Evolutionary conservation across 1,140 invertebrate species (phyloP).

Genomic region (Drosophila santomea): DNA sequence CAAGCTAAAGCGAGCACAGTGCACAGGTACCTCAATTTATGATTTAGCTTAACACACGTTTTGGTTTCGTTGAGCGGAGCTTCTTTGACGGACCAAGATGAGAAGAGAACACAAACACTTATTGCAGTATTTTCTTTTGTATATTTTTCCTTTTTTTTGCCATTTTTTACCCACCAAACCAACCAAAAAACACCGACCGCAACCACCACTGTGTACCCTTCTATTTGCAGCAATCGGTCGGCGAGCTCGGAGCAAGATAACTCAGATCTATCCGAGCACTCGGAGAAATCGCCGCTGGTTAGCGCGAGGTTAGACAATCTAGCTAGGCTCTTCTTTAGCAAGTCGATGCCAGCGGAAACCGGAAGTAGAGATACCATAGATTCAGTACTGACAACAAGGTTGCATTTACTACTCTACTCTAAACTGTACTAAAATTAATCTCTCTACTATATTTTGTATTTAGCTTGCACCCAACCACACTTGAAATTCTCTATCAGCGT

Average conservation of each 20-base stretch:
- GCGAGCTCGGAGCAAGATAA: conserved; percentile 86
- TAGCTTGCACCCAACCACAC: conserved; percentile 36
- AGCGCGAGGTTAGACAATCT: conserved; percentile 88
- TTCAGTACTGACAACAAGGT: conserved; percentile 85
- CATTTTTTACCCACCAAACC: conserved; percentile 17
- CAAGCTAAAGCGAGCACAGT: conserved; percentile 24
- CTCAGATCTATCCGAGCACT: conserved; percentile 85
- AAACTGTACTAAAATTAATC: conserved; percentile 35
- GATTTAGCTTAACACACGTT: conserved; percentile 2
- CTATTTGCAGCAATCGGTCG: conserved; percentile 86
- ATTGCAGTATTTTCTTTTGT: conserved; percentile 34
- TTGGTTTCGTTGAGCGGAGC: conserved; percentile 24
- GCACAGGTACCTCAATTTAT: conserved; percentile 27
- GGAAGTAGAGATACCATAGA: conserved; percentile 85
- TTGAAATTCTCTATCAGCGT: conserved; percentile 35
- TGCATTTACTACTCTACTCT: conserved; percentile 70
- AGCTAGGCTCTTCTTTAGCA: conserved; percentile 88
- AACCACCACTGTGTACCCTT: conserved; percentile 55
- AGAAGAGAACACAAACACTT: conserved; percentile 30
- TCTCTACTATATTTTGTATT: conserved; percentile 18
- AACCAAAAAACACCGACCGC: conserved; percentile 53
- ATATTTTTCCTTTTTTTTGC: conserved; percentile 26
- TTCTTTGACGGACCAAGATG: conserved; percentile 31
- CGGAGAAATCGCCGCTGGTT: conserved; percentile 86
- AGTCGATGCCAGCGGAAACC: conserved; percentile 85